Evolutionary conservation across 2,888 invertebrate species (phyloP).

Genomic region (Melipona bicolor): DNA sequence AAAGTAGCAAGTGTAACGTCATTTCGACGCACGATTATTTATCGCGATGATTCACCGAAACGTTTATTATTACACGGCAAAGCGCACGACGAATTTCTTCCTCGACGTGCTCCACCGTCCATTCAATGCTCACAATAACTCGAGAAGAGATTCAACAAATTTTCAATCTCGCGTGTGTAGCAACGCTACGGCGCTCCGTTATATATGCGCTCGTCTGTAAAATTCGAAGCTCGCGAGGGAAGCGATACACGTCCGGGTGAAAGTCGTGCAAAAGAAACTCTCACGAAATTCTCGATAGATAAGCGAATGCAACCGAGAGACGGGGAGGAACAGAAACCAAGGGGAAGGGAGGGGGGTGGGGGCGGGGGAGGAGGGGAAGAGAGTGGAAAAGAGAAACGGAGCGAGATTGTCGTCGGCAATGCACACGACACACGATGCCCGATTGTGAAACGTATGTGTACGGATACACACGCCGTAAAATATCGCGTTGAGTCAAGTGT

Average conservation of each 20-base stretch:
- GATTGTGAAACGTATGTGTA: constrained; percentile 51
- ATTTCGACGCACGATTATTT: background rate
- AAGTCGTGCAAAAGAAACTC: constrained; percentile 51
- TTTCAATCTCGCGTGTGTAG: constrained; percentile 26
- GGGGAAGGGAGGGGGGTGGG: too few species aligned
- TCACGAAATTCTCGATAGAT: constrained; percentile 60
- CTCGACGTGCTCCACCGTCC: background rate
- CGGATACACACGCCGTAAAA: constrained; percentile 51
- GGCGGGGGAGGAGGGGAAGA: background rate
- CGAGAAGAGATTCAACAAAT: background rate
- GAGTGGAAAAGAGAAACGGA: constrained; percentile 4
- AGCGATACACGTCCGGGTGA: constrained; percentile 43
- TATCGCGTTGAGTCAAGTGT: constrained; percentile 51
- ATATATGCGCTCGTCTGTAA: constrained; percentile 26
- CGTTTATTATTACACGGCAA: background rate
- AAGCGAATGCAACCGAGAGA: constrained; percentile 27
- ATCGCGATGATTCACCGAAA: background rate
- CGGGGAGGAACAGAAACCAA: background rate
- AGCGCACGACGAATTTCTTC: background rate
- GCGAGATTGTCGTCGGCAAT: constrained; percentile 24
- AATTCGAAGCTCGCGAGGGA: constrained; percentile 40
- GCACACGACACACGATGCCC: constrained; percentile 22
- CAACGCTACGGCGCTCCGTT: constrained; percentile 1
- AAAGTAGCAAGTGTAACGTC: background rate
- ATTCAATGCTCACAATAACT: background rate